Conservation (phyloP, 2,113 vertebrate genomes). For the Notechis scutatus region DNA sequence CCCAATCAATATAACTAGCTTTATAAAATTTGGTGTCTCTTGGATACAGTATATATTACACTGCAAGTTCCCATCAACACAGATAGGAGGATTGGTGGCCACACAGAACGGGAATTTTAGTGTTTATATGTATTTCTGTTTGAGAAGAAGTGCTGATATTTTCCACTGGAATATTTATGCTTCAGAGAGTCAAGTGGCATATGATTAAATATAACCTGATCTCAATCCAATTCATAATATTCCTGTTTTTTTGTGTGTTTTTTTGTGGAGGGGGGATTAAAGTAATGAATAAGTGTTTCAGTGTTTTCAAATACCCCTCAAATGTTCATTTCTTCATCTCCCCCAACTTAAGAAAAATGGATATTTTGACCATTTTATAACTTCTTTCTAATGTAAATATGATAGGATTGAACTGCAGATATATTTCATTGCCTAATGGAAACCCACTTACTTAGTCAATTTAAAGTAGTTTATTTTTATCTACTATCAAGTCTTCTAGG, state of each 20-base stretch:
- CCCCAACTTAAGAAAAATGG: neutral
- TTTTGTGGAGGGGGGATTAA: neutral
- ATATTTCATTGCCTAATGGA: fast-evolving
- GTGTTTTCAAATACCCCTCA: neutral
- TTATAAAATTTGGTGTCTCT: neutral
- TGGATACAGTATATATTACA: neutral
- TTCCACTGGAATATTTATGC: neutral
- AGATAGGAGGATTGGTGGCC: neutral
- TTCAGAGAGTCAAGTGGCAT: neutral
- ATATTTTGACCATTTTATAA: neutral
- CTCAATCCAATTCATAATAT: neutral
- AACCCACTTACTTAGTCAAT: fast-evolving
- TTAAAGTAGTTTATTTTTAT: slow-evolving; percentile 12
- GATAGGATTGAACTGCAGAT: neutral
- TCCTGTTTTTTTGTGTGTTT: neutral
- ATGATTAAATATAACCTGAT: neutral
- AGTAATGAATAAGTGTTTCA: neutral
- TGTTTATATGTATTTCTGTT: neutral
- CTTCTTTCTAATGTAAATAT: neutral
- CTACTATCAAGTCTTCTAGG: slow-evolving; percentile 15
- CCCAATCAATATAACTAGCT: neutral
- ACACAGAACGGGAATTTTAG: neutral
- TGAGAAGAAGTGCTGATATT: neutral
- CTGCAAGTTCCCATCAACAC: neutral
- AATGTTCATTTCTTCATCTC: neutral